Base-by-base conservation (phyloP, 2,888 invertebrate genomes). In the Hyposoter didymator region DNA sequence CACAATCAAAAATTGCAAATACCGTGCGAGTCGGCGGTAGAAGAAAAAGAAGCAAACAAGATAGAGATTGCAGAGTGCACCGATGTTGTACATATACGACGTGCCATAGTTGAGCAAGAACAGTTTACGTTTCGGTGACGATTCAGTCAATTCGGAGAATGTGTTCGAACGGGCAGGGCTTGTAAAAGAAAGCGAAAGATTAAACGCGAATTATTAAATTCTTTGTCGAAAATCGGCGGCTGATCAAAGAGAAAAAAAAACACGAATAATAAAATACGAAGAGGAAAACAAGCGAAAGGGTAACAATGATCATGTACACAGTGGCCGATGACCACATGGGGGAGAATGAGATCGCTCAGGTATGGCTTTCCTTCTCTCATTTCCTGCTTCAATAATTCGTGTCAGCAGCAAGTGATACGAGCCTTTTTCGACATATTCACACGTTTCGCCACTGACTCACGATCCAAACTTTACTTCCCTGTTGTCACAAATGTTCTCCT, bases 281-380 rank as follows among this genome's bases (percentile, higher is more conserved):
- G 12, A 52, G 39, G 55, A 69, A 12, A 52, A 67, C 4, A 28
- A 59, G 28, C 12, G 55, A 17, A 17, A 52, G 17, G 12, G 55
- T 52, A 12, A 90, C 89, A 85, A 94, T 93, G 93, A 93, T 93
- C 86, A 93, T 94, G 93, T 94, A 94, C 87, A 94, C 94, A 39
- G 93, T 93, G 22, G 93, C 94, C 22, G 93, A 94, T 47, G 94
- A 94, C 87, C 93, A 93, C 92, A 95, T 95, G 94, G 95, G 95
- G 90, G 95, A 95, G 90, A 95, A 95, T 92, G 95, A 95, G 91
- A 95, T 95, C 89, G 95, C 95, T 90, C 95, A 95, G 95, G 95
- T 95, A 95, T 92, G 73, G 62, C 69, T 47, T 19, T 67, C 35
- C 12, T 39, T 70, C 45, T 62, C 39, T 28, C 32, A 43, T 62